Evolutionary conservation across 1,140 invertebrate genomes (phyloP), one percentile per base, ranked within the genome.

Genomic region (Drosophila truncata): DNA sequence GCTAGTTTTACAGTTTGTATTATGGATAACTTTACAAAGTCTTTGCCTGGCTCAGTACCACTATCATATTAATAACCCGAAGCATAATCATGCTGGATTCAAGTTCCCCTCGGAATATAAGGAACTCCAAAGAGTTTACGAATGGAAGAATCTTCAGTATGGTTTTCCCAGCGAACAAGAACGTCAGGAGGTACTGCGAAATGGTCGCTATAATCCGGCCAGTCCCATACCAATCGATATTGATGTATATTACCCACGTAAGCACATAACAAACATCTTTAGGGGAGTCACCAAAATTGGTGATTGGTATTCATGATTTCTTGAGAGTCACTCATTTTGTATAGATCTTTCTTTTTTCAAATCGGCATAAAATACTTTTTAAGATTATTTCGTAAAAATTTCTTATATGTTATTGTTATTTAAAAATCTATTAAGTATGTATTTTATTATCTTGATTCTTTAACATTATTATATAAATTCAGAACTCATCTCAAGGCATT

Each of bases 211-310:
- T 35, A 75, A 80, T 41, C 84, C 84, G 4, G 73, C 75, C 23
- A 86, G 64, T 71, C 77, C 80, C 27, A 65, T 86, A 31, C 84
- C 84, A 5, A 86, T 88, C 11, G 84, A 88, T 65, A 73, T 88
- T 16, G 84, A 77, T 71, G 80, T 88, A 1, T 81, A 80, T 39
- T 86, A 78, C 52, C 63, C 73, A 54, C n/a, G 84, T 88, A 69
- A 80, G 78, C 52, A 50, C 16, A n/a, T 1, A 29, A 37, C 2
- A 69, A 41, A 46, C 5, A 18, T 7, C 14, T 5, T 31, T 10
- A 6, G 18, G n/a, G 31, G 23, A 67, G 11, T 39, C 14, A 16
- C 23, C 13, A 5, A 60, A 60, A n/a, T 54, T 20, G 2, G 4
- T 20, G 10, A 33, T 14, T 58, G 29, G 8, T 37, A 4, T 18